phyloP scores from a whole-genome alignment of 2,113 vertebrate species.

The Callithrix jacchus region DNA sequence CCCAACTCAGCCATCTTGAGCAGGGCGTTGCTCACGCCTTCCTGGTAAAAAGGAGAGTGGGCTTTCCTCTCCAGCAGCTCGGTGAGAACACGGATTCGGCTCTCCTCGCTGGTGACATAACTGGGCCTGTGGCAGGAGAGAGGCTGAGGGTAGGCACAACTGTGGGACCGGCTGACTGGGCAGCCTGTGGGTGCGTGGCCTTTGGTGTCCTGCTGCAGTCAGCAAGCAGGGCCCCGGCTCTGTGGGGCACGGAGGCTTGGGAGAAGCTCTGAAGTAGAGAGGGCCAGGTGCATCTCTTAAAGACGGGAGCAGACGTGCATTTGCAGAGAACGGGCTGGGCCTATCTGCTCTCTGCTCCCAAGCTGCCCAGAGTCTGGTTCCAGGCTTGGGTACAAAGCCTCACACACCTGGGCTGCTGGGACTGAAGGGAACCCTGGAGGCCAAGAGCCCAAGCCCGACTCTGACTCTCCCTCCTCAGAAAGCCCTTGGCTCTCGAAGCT shows the following conservation, averaged over 20 bases:
- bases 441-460: neutral
- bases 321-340: neutral
- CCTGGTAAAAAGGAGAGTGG: slow-evolving; percentile 89
- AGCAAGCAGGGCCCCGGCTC: neutral
- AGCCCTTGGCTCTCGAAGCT: neutral
- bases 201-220: neutral
- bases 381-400: neutral
- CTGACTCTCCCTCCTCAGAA: neutral
- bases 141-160: neutral
- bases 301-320: neutral
- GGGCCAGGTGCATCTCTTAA: neutral
- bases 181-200: neutral
- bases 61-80: slow-evolving; percentile 90
- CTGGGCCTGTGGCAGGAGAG: slow-evolving; percentile 62
- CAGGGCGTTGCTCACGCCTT: slow-evolving; percentile 93
- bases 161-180: no score
- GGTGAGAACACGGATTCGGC: slow-evolving; percentile 79
- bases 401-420: neutral
- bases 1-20: slow-evolving; percentile 92
- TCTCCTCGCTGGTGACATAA: slow-evolving; percentile 75
- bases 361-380: neutral
- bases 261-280: neutral
- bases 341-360: neutral
- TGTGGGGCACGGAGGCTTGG: neutral
- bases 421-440: neutral